These are phyloP conservation scores for Cactoblastis cactorum DNA, from an alignment of 2,888 invertebrate species.

Conservation along the genomic window DNA sequence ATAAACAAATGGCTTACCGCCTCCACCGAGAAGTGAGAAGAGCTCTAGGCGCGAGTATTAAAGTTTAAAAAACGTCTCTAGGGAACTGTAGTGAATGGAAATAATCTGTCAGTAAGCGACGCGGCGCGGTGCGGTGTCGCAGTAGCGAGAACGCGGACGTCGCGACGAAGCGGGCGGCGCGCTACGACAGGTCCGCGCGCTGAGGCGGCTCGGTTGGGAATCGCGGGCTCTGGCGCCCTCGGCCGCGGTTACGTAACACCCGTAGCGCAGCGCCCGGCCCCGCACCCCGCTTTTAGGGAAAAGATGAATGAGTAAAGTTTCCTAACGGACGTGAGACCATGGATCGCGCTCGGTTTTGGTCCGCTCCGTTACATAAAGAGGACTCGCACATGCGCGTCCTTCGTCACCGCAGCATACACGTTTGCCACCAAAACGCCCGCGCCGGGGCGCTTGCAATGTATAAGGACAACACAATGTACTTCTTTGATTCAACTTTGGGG, in stretches of 20 bases:
- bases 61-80: slow-evolving; percentile 36
- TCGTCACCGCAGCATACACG: slow-evolving; percentile 25
- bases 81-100: slow-evolving; percentile 29
- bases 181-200: slow-evolving; percentile 43
- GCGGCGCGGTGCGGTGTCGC: slow-evolving; percentile 3
- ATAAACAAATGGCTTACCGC: slow-evolving; percentile 59
- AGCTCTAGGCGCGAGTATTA: slow-evolving; percentile 30
- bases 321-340: slow-evolving; percentile 69
- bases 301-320: slow-evolving; percentile 78
- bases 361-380: slow-evolving; percentile 64
- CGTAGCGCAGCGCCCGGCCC: slow-evolving; percentile 65
- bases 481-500: too few relatives aligned
- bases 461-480: too few relatives aligned
- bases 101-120: too few relatives aligned
- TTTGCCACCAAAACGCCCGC: slow-evolving; percentile 31
- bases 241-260: slow-evolving; percentile 60
- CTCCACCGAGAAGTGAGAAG: slow-evolving; percentile 40
- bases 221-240: slow-evolving; percentile 51
- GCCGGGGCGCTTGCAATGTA: slow-evolving; percentile 28
- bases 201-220: slow-evolving; percentile 49
- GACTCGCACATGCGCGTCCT: slow-evolving; percentile 52
- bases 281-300: slow-evolving; percentile 69
- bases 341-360: slow-evolving; percentile 58
- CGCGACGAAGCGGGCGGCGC: background rate
- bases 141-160: slow-evolving; percentile 3